Percentiles rank a stretch among this genome's conserved stretches.
phyloP scores from a whole-genome alignment of 2,113 vertebrate species.

The Brachyistius frenatus region DNA sequence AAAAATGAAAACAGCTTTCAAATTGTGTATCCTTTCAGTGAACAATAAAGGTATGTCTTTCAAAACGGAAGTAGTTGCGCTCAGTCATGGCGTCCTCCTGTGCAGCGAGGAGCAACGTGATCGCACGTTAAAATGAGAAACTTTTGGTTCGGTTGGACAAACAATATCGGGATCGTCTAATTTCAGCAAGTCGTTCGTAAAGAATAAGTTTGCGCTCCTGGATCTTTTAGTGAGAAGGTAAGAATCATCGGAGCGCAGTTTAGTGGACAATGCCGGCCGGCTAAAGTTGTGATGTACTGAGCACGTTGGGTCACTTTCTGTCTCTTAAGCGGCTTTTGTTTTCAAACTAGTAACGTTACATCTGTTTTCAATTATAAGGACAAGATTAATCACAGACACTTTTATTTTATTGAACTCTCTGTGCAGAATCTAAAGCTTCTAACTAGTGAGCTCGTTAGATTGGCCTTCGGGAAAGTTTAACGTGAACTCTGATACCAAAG shows the following conservation, averaged over 20 bases:
- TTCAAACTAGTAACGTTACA: not conserved
- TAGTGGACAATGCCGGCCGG: constrained; percentile 2
- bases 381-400: no score
- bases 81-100: constrained; percentile 71
- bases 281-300: constrained; percentile 25
- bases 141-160: constrained; percentile 21
- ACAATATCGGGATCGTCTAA: not conserved
- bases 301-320: constrained; percentile 53
- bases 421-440: no score
- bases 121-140: constrained; percentile 57
- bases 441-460: no score
- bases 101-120: constrained; percentile 69
- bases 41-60: no score
- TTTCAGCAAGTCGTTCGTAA: not conserved
- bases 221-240: constrained; percentile 39
- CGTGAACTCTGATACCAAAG: no score
- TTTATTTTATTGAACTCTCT: no score
- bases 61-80: constrained; percentile 6
- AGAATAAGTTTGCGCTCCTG: not conserved
- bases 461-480: no score
- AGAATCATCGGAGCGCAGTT: constrained; percentile 4
- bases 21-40: no score
- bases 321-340: not conserved
- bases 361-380: no score
- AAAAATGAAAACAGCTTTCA: no score